These are phyloP conservation scores for Abramis brama DNA, from an alignment of 2,113 vertebrate genomes.

Conservation along the genomic window DNA sequence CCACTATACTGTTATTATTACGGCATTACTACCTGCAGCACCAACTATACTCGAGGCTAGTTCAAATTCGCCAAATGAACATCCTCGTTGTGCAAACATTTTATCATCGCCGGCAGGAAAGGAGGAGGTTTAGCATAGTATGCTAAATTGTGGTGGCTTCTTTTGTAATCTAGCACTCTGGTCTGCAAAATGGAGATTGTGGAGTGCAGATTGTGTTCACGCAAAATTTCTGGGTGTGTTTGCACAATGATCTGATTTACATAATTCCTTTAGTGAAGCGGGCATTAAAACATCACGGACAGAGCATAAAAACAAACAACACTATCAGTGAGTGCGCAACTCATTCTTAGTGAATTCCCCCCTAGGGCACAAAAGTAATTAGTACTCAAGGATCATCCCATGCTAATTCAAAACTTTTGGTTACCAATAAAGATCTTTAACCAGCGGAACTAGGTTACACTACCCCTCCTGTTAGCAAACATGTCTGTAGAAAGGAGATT, in stretches of 20 bases:
- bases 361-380: constrained; percentile 7
- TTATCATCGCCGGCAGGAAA: no score
- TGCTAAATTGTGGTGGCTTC: not conserved
- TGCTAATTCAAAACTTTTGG: not conserved
- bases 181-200: not conserved
- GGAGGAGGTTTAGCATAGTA: not conserved
- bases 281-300: constrained; percentile 11
- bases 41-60: no score
- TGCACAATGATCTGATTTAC: constrained; percentile 14
- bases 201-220: not conserved
- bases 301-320: constrained; percentile 13
- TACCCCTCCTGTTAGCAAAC: not conserved
- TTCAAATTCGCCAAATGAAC: no score
- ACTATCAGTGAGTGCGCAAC: not conserved
- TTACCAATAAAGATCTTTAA: constrained; percentile 4
- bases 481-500: not conserved
- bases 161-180: not conserved
- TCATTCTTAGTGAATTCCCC: not conserved
- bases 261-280: constrained; percentile 22
- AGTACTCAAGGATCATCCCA: not conserved
- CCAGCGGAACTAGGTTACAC: not conserved
- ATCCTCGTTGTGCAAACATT: no score
- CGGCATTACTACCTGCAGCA: no score
- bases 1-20: no score
- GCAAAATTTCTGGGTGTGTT: not conserved